These are phyloP conservation scores for Pagetopsis macropterus DNA, from an alignment of 2,797 vertebrate species.

Conservation along the genomic window DNA sequence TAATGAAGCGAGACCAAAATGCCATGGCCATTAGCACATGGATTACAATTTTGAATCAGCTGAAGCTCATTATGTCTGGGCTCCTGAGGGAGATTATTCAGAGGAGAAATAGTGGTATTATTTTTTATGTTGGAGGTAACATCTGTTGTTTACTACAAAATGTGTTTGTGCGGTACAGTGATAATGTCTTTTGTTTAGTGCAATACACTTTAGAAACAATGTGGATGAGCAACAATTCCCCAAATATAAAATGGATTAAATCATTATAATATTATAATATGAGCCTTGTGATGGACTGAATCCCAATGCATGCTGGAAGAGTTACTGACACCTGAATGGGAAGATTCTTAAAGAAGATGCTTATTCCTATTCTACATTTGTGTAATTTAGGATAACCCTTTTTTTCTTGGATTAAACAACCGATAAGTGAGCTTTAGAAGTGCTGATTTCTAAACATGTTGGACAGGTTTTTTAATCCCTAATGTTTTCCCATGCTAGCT, in stretches of 20 bases:
- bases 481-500: neutral
- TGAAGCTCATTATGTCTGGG: constrained; percentile 65
- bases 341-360: neutral
- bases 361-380: neutral
- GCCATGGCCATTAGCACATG: constrained; percentile 68
- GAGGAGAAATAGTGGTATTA: constrained; percentile 55
- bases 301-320: constrained; percentile 5
- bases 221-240: neutral
- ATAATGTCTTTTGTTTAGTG: neutral
- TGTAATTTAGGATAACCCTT: too few species aligned
- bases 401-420: too few species aligned
- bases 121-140: constrained; percentile 34
- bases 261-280: neutral
- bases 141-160: constrained; percentile 50
- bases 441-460: too few species aligned
- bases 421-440: too few species aligned
- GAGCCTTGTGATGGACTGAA: neutral
- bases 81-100: constrained; percentile 54
- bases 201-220: neutral
- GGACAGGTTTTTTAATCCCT: neutral
- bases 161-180: neutral
- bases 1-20: constrained; percentile 80
- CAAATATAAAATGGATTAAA: neutral
- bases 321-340: neutral
- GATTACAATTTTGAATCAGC: constrained; percentile 78